Evolutionary conservation across 1,140 invertebrate genomes (phyloP).

Genomic region (Goniozus legneri): DNA sequence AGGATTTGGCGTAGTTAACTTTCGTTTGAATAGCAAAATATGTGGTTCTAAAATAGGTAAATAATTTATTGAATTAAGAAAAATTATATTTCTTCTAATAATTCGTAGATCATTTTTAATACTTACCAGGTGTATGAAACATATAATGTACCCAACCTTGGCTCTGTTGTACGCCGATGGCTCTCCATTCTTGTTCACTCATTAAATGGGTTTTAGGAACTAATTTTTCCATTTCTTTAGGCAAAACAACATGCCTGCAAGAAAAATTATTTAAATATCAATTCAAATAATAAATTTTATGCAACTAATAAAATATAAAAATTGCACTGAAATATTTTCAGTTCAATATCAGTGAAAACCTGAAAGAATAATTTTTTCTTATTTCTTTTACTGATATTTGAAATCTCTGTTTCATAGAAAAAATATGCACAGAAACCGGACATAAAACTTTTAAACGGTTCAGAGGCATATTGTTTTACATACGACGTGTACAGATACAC

Average conservation of each 20-base stretch:
- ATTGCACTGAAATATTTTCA: no score
- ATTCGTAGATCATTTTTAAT: background rate
- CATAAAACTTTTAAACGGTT: no score
- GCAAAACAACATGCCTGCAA: conserved; percentile 86
- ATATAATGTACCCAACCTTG: conserved; percentile 95
- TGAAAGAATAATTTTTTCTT: no score
- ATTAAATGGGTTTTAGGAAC: conserved; percentile 89
- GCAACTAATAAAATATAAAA: conserved; percentile 1
- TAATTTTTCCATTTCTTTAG: conserved; percentile 84
- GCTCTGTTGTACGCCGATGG: conserved; percentile 89
- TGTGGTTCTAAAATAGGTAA: conserved; percentile 61
- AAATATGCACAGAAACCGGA: no score
- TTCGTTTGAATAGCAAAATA: conserved; percentile 65
- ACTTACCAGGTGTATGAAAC: conserved; percentile 82
- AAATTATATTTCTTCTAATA: background rate
- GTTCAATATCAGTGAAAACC: no score
- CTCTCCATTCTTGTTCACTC: conserved; percentile 88
- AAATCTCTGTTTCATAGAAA: no score
- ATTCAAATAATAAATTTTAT: no score
- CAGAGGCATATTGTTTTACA: no score
- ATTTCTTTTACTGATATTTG: no score
- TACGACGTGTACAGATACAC: no score
- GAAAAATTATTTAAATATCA: background rate
- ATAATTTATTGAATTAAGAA: background rate
- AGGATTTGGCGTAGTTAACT: conserved; percentile 56